phyloP scores from a whole-genome alignment of 1,140 invertebrate species.

The Microplitis mediator region DNA sequence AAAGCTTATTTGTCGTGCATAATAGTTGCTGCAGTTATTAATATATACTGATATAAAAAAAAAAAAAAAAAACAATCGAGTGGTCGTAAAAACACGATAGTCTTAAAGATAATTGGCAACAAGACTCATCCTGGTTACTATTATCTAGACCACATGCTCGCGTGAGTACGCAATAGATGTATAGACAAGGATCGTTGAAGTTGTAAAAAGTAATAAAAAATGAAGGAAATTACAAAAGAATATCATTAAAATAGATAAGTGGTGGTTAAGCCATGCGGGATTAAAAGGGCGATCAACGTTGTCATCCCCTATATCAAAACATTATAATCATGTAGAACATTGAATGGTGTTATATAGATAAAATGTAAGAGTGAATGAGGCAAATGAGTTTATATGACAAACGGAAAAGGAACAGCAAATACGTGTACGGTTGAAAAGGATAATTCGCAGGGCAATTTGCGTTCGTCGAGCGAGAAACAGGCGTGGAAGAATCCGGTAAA shows the following conservation, averaged over 20 bases:
- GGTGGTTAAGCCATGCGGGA: conserved; percentile 36
- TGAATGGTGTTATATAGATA: neutral
- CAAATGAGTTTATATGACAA: neutral
- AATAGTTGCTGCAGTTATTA: conserved; percentile 14
- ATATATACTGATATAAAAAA: conserved; percentile 6
- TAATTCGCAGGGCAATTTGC: conserved; percentile 25
- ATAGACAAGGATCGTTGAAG: neutral
- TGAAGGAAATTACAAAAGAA: neutral
- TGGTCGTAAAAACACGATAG: conserved; percentile 1
- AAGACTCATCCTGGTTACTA: neutral
- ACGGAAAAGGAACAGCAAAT: neutral
- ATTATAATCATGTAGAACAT: conserved; percentile 45
- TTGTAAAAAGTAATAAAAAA: conserved; percentile 9
- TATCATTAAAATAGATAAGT: conserved; percentile 23
- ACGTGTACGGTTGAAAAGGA: neutral
- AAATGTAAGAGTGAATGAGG: neutral
- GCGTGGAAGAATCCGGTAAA: conserved; percentile 26
- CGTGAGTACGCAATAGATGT: neutral
- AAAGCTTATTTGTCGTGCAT: neutral
- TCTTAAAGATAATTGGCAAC: conserved; percentile 18
- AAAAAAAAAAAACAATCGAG: conserved; percentile 22
- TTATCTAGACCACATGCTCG: conserved; percentile 9
- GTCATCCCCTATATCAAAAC: conserved; percentile 50
- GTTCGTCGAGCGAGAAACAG: conserved; percentile 25
- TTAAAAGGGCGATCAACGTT: conserved; percentile 53